phyloP scores from a whole-genome alignment of 2,888 invertebrate genomes.

The Meganola albula region DNA sequence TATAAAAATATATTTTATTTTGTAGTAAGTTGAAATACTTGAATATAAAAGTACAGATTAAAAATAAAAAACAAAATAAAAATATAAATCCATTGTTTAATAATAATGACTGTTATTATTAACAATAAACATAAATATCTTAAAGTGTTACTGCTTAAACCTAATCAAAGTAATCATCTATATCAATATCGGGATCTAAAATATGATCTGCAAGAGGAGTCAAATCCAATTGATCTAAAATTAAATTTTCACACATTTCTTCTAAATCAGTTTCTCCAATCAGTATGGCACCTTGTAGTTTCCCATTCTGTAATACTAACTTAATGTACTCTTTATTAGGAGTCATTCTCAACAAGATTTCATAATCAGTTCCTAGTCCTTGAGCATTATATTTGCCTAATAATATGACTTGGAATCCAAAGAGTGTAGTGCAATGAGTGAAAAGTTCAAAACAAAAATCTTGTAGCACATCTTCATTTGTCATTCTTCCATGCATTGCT shows the following conservation, averaged over 20 bases:
- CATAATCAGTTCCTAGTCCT: slow-evolving; percentile 86
- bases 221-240: slow-evolving; percentile 95
- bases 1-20: no score
- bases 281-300: slow-evolving; percentile 94
- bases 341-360: slow-evolving; percentile 90
- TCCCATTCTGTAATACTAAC: slow-evolving; percentile 89
- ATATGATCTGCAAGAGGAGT: slow-evolving; percentile 93
- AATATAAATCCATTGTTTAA: no score
- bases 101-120: no score
- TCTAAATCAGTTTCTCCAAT: slow-evolving; percentile 98
- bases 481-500: slow-evolving; percentile 84
- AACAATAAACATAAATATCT: no score
- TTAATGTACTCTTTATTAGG: slow-evolving; percentile 90
- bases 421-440: slow-evolving; percentile 96
- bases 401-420: slow-evolving; percentile 94
- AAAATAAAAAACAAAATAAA: no score
- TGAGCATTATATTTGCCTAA: slow-evolving; percentile 96
- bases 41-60: no score
- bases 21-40: no score
- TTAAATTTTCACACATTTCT: slow-evolving; percentile 98
- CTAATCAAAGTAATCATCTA: slow-evolving; percentile 99
- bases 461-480: slow-evolving; percentile 82
- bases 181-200: slow-evolving; percentile 96
- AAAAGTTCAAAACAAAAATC: slow-evolving; percentile 99
- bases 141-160: no score